These are phyloP conservation scores for Coelogynopora nodosa DNA, from an alignment of 2,888 invertebrate species.

Conservation along the genomic window DNA sequence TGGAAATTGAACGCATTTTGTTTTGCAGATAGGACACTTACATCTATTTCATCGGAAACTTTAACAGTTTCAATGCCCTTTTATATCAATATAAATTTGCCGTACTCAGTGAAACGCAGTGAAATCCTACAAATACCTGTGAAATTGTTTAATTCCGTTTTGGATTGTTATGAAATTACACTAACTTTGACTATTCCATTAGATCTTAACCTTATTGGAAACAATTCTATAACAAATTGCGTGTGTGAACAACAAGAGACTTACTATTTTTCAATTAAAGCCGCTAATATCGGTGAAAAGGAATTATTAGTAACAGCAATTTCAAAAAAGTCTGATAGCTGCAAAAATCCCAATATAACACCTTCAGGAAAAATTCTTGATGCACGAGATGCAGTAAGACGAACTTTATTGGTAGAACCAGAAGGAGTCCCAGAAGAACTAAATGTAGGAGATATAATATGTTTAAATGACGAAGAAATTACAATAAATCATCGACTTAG, in stretches of 20 bases:
- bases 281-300: neutral
- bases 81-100: neutral
- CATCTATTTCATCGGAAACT: neutral
- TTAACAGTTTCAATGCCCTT: constrained; percentile 26
- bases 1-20: constrained; percentile 38
- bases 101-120: constrained; percentile 17
- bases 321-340: neutral
- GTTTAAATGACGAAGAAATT: neutral
- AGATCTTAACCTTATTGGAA: neutral
- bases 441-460: neutral
- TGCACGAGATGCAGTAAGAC: neutral
- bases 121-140: constrained; percentile 29
- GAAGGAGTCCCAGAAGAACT: neutral
- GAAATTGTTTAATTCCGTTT: constrained; percentile 2
- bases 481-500: neutral
- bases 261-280: neutral
- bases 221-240: neutral
- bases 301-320: neutral
- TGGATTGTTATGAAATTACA: neutral
- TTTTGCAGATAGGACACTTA: neutral
- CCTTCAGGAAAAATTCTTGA: neutral
- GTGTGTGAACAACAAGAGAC: neutral
- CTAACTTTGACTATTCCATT: neutral
- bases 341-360: neutral
- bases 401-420: neutral